A percentile compares a stretch with the other conserved stretches of the same genome.
These are phyloP conservation scores for Epinephelus cyanopodus DNA, from an alignment of 2,113 vertebrate genomes.

Conservation along the genomic window DNA sequence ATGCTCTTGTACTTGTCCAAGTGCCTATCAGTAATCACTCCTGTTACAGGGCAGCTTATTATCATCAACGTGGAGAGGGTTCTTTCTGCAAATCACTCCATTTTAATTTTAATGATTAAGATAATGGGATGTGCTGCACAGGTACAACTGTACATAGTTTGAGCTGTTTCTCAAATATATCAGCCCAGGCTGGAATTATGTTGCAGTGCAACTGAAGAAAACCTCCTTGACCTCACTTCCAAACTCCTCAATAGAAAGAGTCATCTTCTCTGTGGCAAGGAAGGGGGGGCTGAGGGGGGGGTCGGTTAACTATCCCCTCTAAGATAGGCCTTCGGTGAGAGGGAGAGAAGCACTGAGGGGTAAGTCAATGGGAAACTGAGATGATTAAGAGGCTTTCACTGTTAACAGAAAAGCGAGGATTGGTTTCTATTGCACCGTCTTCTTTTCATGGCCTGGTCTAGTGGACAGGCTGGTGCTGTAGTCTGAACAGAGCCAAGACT, in stretches of 20 bases:
- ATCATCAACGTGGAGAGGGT: constrained; percentile 49
- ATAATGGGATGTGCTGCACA: background rate
- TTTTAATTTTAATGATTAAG: constrained; percentile 44
- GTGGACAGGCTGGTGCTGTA: constrained; percentile 80
- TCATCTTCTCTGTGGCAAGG: constrained; percentile 66
- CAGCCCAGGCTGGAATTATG: constrained; percentile 27
- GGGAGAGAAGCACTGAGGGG: constrained; percentile 69
- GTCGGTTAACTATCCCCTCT: constrained; percentile 70
- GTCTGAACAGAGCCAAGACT: constrained; percentile 80
- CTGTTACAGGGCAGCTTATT: constrained; percentile 59
- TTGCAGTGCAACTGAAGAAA: constrained; percentile 43
- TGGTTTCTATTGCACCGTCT: constrained; percentile 83
- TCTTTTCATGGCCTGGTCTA: constrained; percentile 81
- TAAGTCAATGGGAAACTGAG: constrained; percentile 86
- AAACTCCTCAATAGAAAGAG: constrained; percentile 69
- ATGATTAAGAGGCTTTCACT: constrained; percentile 88
- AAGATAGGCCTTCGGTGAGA: constrained; percentile 71
- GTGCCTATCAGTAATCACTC: constrained; percentile 67
- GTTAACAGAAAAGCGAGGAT: constrained; percentile 85
- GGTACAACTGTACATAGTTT: constrained; percentile 21
- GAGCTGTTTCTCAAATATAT: constrained; percentile 23
- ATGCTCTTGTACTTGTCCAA: constrained; percentile 60
- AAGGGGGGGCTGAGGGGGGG: constrained; percentile 37
- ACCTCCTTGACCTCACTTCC: constrained; percentile 70
- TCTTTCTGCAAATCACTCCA: constrained; percentile 2